A percentile compares a stretch with the other conserved stretches of the same genome.
Conservation (phyloP, 2,113 vertebrate genomes). For the Glareola pratincola region DNA sequence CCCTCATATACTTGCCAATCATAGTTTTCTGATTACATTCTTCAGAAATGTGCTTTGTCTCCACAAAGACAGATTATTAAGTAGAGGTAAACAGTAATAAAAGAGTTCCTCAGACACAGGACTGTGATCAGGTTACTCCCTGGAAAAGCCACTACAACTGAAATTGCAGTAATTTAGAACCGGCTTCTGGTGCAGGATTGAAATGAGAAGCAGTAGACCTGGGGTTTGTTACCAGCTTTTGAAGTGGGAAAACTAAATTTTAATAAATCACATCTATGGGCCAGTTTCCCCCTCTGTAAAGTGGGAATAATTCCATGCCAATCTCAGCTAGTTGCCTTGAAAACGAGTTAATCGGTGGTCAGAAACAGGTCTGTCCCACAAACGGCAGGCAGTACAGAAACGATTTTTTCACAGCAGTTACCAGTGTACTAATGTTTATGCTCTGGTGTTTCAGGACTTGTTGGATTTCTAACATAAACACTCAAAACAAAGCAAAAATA, state of each 20-base stretch:
- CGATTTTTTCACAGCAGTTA: background rate
- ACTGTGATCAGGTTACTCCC: slow-evolving; percentile 10
- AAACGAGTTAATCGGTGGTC: background rate
- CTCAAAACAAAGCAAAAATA: background rate
- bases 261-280: background rate
- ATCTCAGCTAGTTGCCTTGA: background rate
- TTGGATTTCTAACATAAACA: background rate
- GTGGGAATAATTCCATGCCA: background rate
- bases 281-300: background rate
- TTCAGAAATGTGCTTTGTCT: background rate
- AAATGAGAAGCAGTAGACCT: background rate
- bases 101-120: background rate
- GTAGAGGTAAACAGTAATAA: slow-evolving; percentile 27
- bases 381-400: background rate
- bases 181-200: background rate
- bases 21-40: background rate
- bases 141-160: background rate
- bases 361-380: background rate
- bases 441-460: background rate
- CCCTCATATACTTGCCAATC: background rate
- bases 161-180: slow-evolving; percentile 17
- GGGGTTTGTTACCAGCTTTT: background rate
- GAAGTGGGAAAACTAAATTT: background rate
- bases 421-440: background rate
- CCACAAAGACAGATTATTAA: slow-evolving; percentile 25